These are phyloP conservation scores for Anoplolepis gracilipes DNA, from an alignment of 1,140 invertebrate genomes.

Conservation along the genomic window DNA sequence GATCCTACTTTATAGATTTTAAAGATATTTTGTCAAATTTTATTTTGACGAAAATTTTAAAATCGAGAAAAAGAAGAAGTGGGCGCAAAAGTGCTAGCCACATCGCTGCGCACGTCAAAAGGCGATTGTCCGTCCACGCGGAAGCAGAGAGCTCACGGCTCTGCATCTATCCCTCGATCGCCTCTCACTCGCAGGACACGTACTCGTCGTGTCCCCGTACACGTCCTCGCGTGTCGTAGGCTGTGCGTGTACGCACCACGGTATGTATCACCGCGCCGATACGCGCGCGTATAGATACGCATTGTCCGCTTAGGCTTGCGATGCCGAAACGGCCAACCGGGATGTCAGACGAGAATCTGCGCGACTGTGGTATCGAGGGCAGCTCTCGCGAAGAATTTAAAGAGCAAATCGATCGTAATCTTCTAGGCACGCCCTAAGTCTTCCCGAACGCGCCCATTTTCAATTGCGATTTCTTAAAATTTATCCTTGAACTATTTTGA, in stretches of 20 bases:
- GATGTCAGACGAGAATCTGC: slow-evolving; percentile 61
- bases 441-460: background rate
- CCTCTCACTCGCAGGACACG: slow-evolving; percentile 78
- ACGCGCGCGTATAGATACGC: background rate
- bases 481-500: background rate
- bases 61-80: background rate
- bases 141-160: slow-evolving; percentile 71
- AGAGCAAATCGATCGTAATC: slow-evolving; percentile 50
- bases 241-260: slow-evolving; percentile 28
- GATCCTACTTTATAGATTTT: background rate
- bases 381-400: slow-evolving; percentile 48
- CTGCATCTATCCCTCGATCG: slow-evolving; percentile 76
- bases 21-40: background rate
- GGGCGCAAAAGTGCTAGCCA: slow-evolving; percentile 32
- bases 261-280: slow-evolving; percentile 45
- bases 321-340: slow-evolving; percentile 64
- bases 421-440: slow-evolving; percentile 31
- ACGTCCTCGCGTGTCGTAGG: slow-evolving; percentile 69
- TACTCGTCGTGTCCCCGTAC: slow-evolving; percentile 79
- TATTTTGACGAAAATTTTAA: background rate
- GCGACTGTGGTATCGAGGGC: slow-evolving; percentile 38
- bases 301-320: slow-evolving; percentile 21
- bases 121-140: slow-evolving; percentile 75
- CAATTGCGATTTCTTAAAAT: background rate
- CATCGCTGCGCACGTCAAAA: slow-evolving; percentile 63